Evolutionary conservation across 2,113 vertebrate species (phyloP), one percentile per base, ranked within the genome.

Genomic region (Hydrolagus affinis): DNA sequence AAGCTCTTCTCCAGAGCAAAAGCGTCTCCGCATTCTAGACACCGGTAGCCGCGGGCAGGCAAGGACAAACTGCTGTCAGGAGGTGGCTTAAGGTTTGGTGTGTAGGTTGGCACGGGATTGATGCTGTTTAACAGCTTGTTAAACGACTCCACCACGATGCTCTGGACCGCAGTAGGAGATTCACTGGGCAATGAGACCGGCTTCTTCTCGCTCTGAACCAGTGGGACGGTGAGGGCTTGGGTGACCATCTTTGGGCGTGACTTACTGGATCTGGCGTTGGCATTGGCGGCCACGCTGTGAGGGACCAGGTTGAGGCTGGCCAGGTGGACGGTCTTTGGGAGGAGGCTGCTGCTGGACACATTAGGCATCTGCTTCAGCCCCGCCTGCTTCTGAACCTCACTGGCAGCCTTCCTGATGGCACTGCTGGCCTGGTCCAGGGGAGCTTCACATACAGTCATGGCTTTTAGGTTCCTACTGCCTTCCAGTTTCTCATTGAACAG

Each of bases 241-340:
- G 94, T 88, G 64, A 92, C 89, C 70, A 93, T 91, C 4, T 93
- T 91, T 3, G 93, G 93, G 56, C 93, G 91, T 87, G 93, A 94
- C 0, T 89, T 87, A 0, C 95, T 91, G 0, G 95, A 94, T 73
- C 95, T 96, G 0, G 95, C 95, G 0, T 95, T 91, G 6, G 97
- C 97, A 0, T 96, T 96, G 0, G 96, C 95, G 0, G 97, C 96
- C 0, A 99, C 96, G 0, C 97, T 99, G 88, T 99, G 97, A 0
- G 97, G 97, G 17, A 99, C 97, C 85, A 99, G 89, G 89, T 99
- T 99, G 87, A 99, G 94, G 87, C 96, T 98, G n/a, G 97, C 97
- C 87, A 99, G 89, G 91, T 99, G 97, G 88, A 98, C 93, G 0
- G 97, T 97, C 91, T 99, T 98, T 85, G 97, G 97, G 68, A 99